Evolutionary conservation across 2,113 vertebrate genomes (phyloP), one percentile per base, ranked within the genome.

Genomic region (Periophthalmodon schlosseri): DNA sequence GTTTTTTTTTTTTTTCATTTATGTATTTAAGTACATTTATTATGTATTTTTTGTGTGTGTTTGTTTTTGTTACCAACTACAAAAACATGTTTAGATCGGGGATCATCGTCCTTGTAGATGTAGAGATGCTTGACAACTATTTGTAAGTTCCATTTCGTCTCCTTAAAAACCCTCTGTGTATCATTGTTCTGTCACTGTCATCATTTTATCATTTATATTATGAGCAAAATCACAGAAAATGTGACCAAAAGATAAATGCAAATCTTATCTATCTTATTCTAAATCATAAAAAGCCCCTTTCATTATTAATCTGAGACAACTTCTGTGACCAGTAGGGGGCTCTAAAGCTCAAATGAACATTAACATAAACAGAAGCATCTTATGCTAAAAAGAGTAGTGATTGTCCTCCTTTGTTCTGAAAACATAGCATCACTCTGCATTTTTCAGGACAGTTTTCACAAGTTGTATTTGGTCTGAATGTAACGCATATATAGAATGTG

Each of bases 31-130:
- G 47, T 44, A 39, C 73, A 75, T 56, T 81, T 4, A 58, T 78
- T 86, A 15, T 86, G 75, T n/a, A n/a, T n/a, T n/a, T n/a, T 58
- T 77, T 39, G 36, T 39, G 7, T 44, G 39, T 44, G 39, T 44
- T 44, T 10, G 8, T 88, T 79, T 81, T 56, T 28, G 68, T 87
- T 81, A 73, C 79, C 87, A 87, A 15, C 12, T 78, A 36, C 78
- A 79, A 73, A 79, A 72, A 88, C 80, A 52, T 78, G 84, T 87
- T 78, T 94, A 95, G 95, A 92, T 84, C 93, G 86, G 94, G 95
- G 90, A 93, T 95, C 94, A 79, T 95, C 89, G 81, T 95, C 92
- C 92, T 94, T 93, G 86, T 96, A 94, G 94, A 96, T 82, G 86
- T 95, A 93, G 93, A 94, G 87, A 95, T 93, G 79, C 76, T 94